Evolutionary conservation across 2,797 vertebrate genomes (phyloP), one percentile per base, ranked within the genome.

Genomic region (Thaleichthys pacificus): DNA sequence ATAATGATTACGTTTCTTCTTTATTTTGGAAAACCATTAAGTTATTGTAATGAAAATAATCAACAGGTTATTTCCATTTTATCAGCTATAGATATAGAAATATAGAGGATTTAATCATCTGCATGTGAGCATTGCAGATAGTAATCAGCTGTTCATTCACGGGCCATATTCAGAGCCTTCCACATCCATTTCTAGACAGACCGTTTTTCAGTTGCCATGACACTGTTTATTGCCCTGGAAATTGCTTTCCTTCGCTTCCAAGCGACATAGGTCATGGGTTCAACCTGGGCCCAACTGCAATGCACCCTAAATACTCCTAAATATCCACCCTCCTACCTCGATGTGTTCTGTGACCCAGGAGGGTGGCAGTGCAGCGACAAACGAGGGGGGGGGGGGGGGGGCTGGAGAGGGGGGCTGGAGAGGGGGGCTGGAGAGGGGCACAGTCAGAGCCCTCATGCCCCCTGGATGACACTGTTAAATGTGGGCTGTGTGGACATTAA

Each of bases 151-250:
- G 2, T 19, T 24, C 22, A 65, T 2, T 15, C 42, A 57, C 51
- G 56, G 15, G 51, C n/a, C 60, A 49, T 11, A 49, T 58, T 58
- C 24, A 12, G 2, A 56, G 19, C 51, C 4, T 56, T 56, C 51
- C 19, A 61, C 17, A 22, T 6, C 5, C 82, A 73, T 85, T 85
- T 77, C 77, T 69, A 61, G 12, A 8, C 2, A 4, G 11, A 56
- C 51, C 22, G 68, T 71, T 77, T 24, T 61, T 47, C 77, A 68
- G 86, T 92, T 77, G 82, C 85, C 80, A 66, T 82, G 71, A 87
- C 71, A 84, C 84, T 0, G 62, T 90, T 93, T 93, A 93, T 87
- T 89, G 87, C 91, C 81, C 88, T 93, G 88, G 90, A 93, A 92
- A 92, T 92, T 90, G 90, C 88, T 81, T 70, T 74, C 80, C 82